Conservation (phyloP, 2,888 invertebrate genomes). For the Marronus borbonicus region DNA sequence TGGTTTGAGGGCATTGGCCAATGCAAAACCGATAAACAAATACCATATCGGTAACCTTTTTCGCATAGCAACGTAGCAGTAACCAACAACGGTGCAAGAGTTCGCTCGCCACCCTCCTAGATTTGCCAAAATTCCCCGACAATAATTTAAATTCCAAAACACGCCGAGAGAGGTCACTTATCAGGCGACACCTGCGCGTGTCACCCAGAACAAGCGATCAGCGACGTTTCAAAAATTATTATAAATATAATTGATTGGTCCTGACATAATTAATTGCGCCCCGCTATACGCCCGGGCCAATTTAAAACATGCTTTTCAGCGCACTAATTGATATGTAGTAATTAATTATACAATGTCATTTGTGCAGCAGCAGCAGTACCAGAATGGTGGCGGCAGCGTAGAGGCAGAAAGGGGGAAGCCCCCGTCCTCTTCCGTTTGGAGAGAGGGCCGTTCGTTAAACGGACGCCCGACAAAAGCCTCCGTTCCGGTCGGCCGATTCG, state of each 20-base stretch:
- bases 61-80: too few relatives aligned
- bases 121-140: slow-evolving; percentile 7
- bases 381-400: slow-evolving; percentile 49
- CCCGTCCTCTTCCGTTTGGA: too few relatives aligned
- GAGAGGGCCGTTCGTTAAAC: slow-evolving; percentile 19
- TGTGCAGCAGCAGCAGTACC: slow-evolving; percentile 55
- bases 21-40: too few relatives aligned
- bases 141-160: slow-evolving; percentile 38
- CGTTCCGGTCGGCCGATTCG: slow-evolving; percentile 63
- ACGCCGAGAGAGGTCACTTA: slow-evolving; percentile 56
- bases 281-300: slow-evolving; percentile 59
- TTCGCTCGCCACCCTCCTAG: background rate
- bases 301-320: slow-evolving; percentile 65
- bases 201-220: slow-evolving; percentile 57
- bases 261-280: slow-evolving; percentile 65
- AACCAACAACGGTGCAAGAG: too few relatives aligned
- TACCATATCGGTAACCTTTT: too few relatives aligned
- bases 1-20: too few relatives aligned
- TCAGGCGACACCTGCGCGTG: slow-evolving; percentile 64
- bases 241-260: slow-evolving; percentile 67
- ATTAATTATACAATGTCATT: slow-evolving; percentile 67
- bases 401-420: background rate
- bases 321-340: slow-evolving; percentile 67
- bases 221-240: slow-evolving; percentile 61
- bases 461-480: slow-evolving; percentile 62